phyloP scores from a whole-genome alignment of 1,140 invertebrate species.

The Triops cancriformis region DNA sequence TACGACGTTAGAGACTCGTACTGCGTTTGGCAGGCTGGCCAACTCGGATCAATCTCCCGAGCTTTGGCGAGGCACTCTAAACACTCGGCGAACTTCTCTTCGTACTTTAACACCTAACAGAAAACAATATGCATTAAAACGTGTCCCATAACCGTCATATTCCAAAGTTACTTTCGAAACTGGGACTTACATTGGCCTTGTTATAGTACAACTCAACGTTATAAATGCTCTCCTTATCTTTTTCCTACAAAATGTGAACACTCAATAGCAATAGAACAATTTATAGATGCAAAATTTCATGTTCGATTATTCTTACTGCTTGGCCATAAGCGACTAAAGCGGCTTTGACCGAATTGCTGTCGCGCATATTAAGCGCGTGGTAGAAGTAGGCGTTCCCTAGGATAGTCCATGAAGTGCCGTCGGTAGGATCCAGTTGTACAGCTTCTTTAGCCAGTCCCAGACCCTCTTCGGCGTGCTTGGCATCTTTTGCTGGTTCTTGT shows the following conservation, averaged over 20 bases:
- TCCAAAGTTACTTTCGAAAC: slow-evolving; percentile 14
- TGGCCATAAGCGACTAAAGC: slow-evolving; percentile 69
- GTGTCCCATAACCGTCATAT: slow-evolving; percentile 33
- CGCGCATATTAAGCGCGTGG: slow-evolving; percentile 64
- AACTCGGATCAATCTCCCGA: slow-evolving; percentile 59
- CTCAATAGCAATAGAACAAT: slow-evolving; percentile 17
- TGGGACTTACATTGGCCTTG: slow-evolving; percentile 60
- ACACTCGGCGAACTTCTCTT: slow-evolving; percentile 63
- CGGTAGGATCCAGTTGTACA: slow-evolving; percentile 64
- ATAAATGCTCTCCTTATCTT: slow-evolving; percentile 50
- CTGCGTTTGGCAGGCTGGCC: slow-evolving; percentile 56
- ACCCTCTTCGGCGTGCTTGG: slow-evolving; percentile 58
- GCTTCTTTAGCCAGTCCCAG: slow-evolving; percentile 75
- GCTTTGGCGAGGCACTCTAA: slow-evolving; percentile 59
- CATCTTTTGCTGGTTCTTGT: slow-evolving; percentile 49
- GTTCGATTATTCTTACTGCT: slow-evolving; percentile 50
- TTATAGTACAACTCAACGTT: slow-evolving; percentile 79
- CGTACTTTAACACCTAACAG: slow-evolving; percentile 62
- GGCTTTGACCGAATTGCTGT: slow-evolving; percentile 44
- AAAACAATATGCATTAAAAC: slow-evolving; percentile 26
- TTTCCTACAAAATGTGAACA: background rate
- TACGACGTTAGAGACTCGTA: slow-evolving; percentile 55
- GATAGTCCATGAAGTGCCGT: slow-evolving; percentile 76
- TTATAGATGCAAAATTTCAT: slow-evolving; percentile 25
- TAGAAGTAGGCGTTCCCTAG: slow-evolving; percentile 78